Evolutionary conservation across 2,888 invertebrate species (phyloP).

Genomic region (Phortica okadai): DNA sequence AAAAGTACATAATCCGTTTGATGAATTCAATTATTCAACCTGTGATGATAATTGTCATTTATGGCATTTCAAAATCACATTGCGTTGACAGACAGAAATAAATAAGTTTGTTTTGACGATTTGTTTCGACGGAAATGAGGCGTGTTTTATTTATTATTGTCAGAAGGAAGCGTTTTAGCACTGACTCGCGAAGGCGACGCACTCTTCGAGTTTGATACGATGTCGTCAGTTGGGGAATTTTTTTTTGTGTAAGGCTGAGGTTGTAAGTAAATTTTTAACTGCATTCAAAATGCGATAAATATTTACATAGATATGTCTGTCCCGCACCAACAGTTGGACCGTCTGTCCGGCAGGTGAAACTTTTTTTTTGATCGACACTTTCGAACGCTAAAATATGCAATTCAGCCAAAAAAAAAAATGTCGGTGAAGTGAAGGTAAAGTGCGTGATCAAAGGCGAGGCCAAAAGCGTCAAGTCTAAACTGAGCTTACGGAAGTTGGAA

Average conservation of each 20-base stretch:
- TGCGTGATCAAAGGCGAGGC: no score
- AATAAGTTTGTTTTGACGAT: no score
- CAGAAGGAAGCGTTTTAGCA: neutral
- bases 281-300: neutral
- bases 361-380: constrained; percentile 23
- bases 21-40: no score
- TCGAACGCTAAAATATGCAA: constrained; percentile 25
- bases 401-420: neutral
- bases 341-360: constrained; percentile 17
- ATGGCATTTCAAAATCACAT: no score
- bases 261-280: neutral
- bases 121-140: no score
- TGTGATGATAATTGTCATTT: no score
- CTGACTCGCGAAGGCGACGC: neutral
- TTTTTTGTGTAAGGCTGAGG: no score
- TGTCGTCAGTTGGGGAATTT: no score
- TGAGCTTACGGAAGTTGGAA: neutral
- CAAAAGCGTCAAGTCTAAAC: neutral
- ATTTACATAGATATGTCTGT: neutral
- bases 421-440: neutral
- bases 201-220: no score
- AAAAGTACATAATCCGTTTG: no score
- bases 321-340: neutral
- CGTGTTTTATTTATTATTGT: no score
- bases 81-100: no score